Evolutionary conservation across 2,888 invertebrate genomes (phyloP), one percentile per base, ranked within the genome.

Genomic region (Orchestes rusci): DNA sequence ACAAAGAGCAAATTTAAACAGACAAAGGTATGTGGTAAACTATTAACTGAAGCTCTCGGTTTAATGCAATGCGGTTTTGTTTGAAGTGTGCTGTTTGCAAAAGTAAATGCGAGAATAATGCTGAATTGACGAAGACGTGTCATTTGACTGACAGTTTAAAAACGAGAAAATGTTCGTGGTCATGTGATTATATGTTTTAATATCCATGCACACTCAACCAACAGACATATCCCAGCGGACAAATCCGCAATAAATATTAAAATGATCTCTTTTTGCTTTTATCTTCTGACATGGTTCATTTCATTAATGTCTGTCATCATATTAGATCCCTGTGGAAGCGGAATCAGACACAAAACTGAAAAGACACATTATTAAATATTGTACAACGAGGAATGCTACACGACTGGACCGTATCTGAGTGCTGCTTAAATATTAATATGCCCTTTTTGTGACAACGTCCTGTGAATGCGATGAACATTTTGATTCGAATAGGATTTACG

Each of bases 401-500:
- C 42, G 50, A 53, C 39, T 54, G 53, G 55, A 55, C 55, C 55
- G 50, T 53, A 45, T 48, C 53, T 53, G 53, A 55, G 55, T 53
- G 52, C 53, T 51, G 34, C 51, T 55, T 46, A 55, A 55, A 53
- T 45, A 45, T 45, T 45, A 34, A n/a, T n/a, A 45, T 29, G 29
- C 1, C 29, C 10, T 17, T 45, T 45, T 45, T 39, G 34, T 20
- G 35, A n/a, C n/a, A n/a, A n/a, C n/a, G n/a, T n/a, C n/a, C n/a
- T n/a, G n/a, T n/a, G n/a, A n/a, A n/a, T n/a, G n/a, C n/a, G n/a
- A n/a, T n/a, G n/a, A n/a, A n/a, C n/a, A n/a, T n/a, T n/a, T n/a
- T n/a, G n/a, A n/a, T n/a, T n/a, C n/a, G n/a, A n/a, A n/a, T n/a
- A n/a, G n/a, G n/a, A n/a, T n/a, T n/a, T n/a, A n/a, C n/a, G n/a